These are phyloP conservation scores for Hypomecis atomaria DNA, from an alignment of 2,888 invertebrate species.

Conservation along the genomic window DNA sequence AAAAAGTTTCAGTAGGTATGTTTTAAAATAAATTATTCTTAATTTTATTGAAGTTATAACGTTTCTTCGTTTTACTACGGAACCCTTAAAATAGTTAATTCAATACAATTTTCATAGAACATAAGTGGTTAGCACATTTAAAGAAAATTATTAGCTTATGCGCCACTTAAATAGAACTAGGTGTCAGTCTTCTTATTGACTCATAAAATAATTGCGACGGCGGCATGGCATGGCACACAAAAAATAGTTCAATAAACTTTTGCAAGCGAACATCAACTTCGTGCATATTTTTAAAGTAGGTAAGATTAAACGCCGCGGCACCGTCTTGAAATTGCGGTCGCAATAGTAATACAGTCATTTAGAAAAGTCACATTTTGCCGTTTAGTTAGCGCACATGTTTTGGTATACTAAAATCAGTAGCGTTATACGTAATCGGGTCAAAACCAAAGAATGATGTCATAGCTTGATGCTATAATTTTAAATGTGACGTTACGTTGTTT, in stretches of 20 bases:
- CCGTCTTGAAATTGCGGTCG: slow-evolving; percentile 22
- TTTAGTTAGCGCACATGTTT: slow-evolving; percentile 46
- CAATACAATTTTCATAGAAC: no score
- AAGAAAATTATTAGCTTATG: no score
- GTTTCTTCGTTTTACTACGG: no score
- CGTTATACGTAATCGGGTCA: slow-evolving; percentile 68
- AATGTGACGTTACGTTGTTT: slow-evolving; percentile 73
- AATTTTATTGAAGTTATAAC: no score
- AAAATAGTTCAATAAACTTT: slow-evolving; percentile 29
- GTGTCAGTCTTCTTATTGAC: background rate
- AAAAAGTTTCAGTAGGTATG: no score
- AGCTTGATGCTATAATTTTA: slow-evolving; percentile 72
- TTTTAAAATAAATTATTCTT: no score
- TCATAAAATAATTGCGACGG: background rate
- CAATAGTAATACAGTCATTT: slow-evolving; percentile 45
- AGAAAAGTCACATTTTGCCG: slow-evolving; percentile 35
- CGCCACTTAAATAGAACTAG: background rate
- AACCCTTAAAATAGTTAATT: no score
- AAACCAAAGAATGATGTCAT: slow-evolving; percentile 72
- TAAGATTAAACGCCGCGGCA: slow-evolving; percentile 24
- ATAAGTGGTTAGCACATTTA: no score
- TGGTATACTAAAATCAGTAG: slow-evolving; percentile 51
- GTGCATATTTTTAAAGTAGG: slow-evolving; percentile 20
- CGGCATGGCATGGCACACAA: background rate
- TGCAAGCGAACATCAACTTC: slow-evolving; percentile 8